These are phyloP conservation scores for Rosalia funebris DNA, from an alignment of 2,888 invertebrate genomes.

Conservation along the genomic window DNA sequence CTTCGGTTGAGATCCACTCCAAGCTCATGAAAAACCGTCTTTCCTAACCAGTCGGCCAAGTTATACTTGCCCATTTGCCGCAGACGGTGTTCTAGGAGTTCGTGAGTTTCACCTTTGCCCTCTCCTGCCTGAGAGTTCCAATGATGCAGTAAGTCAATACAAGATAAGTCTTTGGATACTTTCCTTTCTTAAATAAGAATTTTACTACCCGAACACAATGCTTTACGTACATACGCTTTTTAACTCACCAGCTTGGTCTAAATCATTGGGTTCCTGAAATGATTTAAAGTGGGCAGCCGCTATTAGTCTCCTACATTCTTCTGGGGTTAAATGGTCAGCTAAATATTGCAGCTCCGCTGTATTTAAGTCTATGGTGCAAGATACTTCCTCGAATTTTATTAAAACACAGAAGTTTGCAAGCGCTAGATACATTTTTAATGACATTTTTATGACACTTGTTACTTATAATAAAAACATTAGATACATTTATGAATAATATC, in stretches of 20 bases:
- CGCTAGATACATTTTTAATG: neutral
- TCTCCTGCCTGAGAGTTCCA: conserved; percentile 68
- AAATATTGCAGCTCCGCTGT: conserved; percentile 65
- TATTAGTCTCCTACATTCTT: conserved; percentile 70
- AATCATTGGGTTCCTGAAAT: conserved; percentile 62
- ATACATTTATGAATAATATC: too few species aligned
- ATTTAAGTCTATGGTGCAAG: conserved; percentile 59
- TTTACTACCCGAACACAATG: neutral
- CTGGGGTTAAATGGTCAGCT: conserved; percentile 67
- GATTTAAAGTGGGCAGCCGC: conserved; percentile 69
- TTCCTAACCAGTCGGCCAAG: conserved; percentile 72
- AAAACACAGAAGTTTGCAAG: neutral
- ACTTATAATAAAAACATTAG: too few species aligned
- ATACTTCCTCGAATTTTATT: neutral
- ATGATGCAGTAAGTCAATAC: conserved; percentile 68
- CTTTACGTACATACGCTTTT: neutral
- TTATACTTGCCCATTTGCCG: conserved; percentile 69
- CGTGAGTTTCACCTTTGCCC: conserved; percentile 70
- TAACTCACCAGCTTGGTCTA: conserved; percentile 63
- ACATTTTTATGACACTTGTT: too few species aligned
- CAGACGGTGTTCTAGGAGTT: conserved; percentile 67
- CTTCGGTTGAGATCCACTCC: conserved; percentile 63
- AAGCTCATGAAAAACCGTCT: conserved; percentile 68
- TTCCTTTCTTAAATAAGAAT: conserved; percentile 56
- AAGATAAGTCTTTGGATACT: conserved; percentile 66